Evolutionary conservation across 1,140 invertebrate species (phyloP), one percentile per base, ranked within the genome.

Genomic region (Leptinotarsa lineolata): DNA sequence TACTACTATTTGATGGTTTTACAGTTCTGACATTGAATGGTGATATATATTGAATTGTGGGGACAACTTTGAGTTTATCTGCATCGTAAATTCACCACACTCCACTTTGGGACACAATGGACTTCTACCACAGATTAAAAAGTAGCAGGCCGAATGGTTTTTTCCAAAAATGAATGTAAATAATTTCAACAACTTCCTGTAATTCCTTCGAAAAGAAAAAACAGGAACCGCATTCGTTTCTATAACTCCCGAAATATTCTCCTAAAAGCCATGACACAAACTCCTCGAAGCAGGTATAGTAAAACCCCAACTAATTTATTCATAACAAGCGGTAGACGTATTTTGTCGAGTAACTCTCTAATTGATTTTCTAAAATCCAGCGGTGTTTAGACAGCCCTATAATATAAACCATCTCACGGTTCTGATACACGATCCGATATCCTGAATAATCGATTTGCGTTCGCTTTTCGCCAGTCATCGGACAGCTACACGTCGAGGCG

Each of bases 401-500:
- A 63, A 22, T 63, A 21, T 63, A 63, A 63, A 20, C 60, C 60
- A 63, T 63, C 60, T 63, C 60, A 63, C 22, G 60, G 60, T 63
- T 63, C 60, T 63, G 60, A 63, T 63, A 63, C 60, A 63, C 16
- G 60, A 63, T 63, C 60, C 60, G 60, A 63, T 63, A 63, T 24
- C 22, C 60, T 20, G 20, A 22, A 63, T 63, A 63, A 63, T 63
- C 60, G 60, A 63, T 63, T 54, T 70, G 68, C 16, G 65, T 67
- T 67, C 13, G 65, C 30, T 67, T 67, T 67, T 48, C 15, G 65
- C 45, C 65, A 63, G 60, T 63, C 60, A 63, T 63, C 22, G 60
- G 60, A 63, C 60, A 63, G 60, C 60, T 63, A 63, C 60, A 63
- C 20, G 60, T 63, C 60, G 60, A 63, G 60, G 16, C 13, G 15